A percentile compares a stretch with the other conserved stretches of the same genome.
These are phyloP conservation scores for Achlya flavicornis DNA, from an alignment of 2,888 invertebrate genomes.

Conservation along the genomic window DNA sequence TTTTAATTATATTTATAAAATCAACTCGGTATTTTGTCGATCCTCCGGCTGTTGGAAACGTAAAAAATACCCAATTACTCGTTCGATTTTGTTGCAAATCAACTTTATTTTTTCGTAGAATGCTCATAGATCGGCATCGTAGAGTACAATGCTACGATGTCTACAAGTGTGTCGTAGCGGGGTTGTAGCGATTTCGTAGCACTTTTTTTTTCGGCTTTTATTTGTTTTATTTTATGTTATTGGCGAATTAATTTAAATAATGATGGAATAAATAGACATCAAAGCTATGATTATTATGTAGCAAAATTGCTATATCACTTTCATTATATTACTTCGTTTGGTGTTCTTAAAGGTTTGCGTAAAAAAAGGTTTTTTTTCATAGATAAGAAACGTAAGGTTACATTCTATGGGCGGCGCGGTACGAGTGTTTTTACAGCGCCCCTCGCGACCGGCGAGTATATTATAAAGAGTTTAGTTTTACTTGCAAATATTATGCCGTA, in stretches of 20 bases:
- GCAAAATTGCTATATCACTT: not conserved
- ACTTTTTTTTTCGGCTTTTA: not conserved
- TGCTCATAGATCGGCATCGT: not conserved
- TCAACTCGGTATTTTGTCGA: too few species aligned
- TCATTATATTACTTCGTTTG: not conserved
- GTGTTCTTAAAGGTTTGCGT: too few species aligned
- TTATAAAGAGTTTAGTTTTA: conserved; percentile 18
- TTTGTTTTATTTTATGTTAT: too few species aligned
- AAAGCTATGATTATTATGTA: not conserved
- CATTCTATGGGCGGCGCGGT: conserved; percentile 30
- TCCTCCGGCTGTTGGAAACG: too few species aligned
- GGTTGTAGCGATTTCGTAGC: not conserved
- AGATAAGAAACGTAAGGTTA: conserved; percentile 31
- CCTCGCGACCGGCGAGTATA: conserved; percentile 11
- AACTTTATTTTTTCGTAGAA: not conserved
- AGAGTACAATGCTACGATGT: not conserved
- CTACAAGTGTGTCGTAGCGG: not conserved
- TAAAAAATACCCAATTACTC: too few species aligned
- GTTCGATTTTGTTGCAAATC: not conserved
- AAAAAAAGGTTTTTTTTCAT: not conserved
- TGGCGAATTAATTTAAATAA: too few species aligned
- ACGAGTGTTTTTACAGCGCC: conserved; percentile 55
- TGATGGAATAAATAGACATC: too few species aligned
- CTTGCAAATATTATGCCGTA: conserved; percentile 24
- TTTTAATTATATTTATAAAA: too few species aligned